Conservation (phyloP, 2,113 vertebrate species). For the Erinaceus europaeus region DNA sequence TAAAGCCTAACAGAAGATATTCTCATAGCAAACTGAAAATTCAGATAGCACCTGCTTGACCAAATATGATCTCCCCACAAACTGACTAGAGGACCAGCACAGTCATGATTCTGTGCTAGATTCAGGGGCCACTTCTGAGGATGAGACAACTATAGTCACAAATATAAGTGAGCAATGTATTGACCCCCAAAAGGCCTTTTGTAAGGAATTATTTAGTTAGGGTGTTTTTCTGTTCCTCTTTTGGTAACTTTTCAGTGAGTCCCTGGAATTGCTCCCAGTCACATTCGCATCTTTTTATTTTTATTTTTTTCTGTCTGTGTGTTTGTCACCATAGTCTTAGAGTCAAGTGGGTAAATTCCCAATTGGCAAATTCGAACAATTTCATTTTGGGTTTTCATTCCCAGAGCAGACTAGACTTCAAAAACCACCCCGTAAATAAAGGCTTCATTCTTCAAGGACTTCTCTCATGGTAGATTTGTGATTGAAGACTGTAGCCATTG, state of each 20-base stretch:
- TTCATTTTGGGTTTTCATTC: slow-evolving; percentile 60
- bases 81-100: background rate
- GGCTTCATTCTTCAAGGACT: background rate
- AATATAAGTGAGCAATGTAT: background rate
- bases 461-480: background rate
- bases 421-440: slow-evolving; percentile 48
- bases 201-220: background rate
- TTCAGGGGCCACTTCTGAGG: background rate
- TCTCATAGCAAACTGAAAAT: background rate
- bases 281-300: slow-evolving; percentile 46
- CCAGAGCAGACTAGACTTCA: slow-evolving; percentile 18
- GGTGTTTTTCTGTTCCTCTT: background rate
- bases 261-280: slow-evolving; percentile 36
- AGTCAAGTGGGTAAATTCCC: slow-evolving; percentile 70
- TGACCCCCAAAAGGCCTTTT: background rate
- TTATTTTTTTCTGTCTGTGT: no score
- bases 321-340: slow-evolving; percentile 35
- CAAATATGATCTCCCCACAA: background rate
- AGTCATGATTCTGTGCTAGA: background rate
- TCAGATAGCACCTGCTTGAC: background rate
- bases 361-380: slow-evolving; percentile 20
- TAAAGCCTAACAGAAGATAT: background rate
- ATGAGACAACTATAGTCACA: background rate
- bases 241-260: slow-evolving; percentile 34
- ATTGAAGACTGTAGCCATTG: background rate